Evolutionary conservation across 2,113 vertebrate species (phyloP).

Genomic region (Calidris pygmaea): DNA sequence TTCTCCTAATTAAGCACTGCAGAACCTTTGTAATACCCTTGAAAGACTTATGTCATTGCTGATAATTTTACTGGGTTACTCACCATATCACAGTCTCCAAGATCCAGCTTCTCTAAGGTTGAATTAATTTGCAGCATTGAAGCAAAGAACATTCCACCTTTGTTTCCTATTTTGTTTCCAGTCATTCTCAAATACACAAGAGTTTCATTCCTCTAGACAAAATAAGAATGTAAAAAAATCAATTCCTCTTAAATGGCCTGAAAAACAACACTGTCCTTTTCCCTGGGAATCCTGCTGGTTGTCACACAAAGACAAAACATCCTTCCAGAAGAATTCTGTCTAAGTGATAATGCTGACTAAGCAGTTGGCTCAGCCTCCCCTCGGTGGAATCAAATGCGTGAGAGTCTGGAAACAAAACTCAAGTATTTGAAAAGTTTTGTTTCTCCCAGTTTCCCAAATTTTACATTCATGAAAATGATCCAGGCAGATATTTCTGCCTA

Average conservation of each 20-base stretch:
- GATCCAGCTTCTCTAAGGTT: constrained; percentile 82
- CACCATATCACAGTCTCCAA: constrained; percentile 89
- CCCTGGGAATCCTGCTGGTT: background rate
- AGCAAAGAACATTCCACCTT: constrained; percentile 84
- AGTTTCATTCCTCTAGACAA: constrained; percentile 77
- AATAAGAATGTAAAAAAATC: background rate
- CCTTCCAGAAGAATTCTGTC: background rate
- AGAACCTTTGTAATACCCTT: background rate
- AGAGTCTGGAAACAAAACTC: background rate
- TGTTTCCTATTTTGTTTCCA: constrained; percentile 86
- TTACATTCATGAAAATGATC: background rate
- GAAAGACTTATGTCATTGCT: background rate
- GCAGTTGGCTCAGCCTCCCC: background rate
- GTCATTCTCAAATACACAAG: constrained; percentile 84
- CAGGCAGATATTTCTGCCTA: background rate
- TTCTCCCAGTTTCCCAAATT: background rate
- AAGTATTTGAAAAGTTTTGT: background rate
- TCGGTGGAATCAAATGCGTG: background rate
- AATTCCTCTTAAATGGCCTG: background rate
- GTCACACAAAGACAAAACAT: background rate
- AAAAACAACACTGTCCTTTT: background rate
- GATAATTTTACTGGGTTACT: constrained; percentile 27
- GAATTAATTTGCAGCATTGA: constrained; percentile 84
- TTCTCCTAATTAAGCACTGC: background rate
- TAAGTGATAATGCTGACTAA: background rate